Base-by-base conservation (phyloP, 2,797 vertebrate genomes). In the Myotis findleyi region DNA sequence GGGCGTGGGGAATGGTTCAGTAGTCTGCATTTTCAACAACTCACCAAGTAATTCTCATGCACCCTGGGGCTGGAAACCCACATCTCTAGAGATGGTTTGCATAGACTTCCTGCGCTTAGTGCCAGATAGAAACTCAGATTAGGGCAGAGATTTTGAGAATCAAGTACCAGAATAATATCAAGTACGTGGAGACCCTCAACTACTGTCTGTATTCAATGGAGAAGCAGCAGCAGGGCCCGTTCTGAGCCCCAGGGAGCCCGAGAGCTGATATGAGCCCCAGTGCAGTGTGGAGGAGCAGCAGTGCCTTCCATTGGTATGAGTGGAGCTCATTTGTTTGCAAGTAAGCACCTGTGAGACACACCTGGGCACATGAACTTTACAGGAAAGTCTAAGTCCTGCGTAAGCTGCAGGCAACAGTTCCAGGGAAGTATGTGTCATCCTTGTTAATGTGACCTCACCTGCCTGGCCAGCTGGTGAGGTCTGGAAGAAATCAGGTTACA, bases 81-180 rank as follows among this genome's bases (percentile, higher is more conserved):
- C 10, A 33, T 38, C 33, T 64, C 47, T 87, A 80, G 44, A 55
- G 21, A 47, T 53, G 12, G 20, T 82, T 93, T 75, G 57, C 59
- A 36, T 17, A 80, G 90, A 91, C 14, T 92, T 90, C 59, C 33
- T 81, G 59, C 13, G 66, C 12, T 44, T 10, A 76, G 38, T 62
- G 79, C 41, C 85, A 90, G 33, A 72, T 17, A 91, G 55, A 93
- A 96, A 62, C 47, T 80, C 36, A 87, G 81, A n/a, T 90, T 10
- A 51, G 51, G 59, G 47, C 53, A 90, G 82, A 92, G 51, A 51
- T 73, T 87, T 73, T 95, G 30, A 72, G 27, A 87, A 18, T 89
- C 12, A 69, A 87, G 57, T 33, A 33, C 3, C 4, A 80, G 53
- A 79, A 38, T 38, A 30, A 62, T 68, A 91, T 84, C 59, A 47